Evolutionary conservation across 2,113 vertebrate genomes (phyloP), one percentile per base, ranked within the genome.

Genomic region (Psammodynastes pulverulentus): DNA sequence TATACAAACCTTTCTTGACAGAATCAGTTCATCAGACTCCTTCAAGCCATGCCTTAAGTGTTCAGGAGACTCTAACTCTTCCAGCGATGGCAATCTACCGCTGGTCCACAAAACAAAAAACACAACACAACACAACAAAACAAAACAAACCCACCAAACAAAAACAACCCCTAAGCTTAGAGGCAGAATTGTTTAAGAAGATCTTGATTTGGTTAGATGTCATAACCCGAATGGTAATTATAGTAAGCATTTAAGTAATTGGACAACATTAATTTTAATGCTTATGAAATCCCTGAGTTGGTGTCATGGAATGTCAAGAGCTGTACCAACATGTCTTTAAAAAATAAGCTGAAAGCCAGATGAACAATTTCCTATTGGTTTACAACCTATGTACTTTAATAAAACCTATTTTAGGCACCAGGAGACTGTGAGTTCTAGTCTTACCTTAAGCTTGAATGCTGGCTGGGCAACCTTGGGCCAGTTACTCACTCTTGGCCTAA

Each of bases 21-120:
- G 97, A 98, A 97, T 98, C 97, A 97, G 98, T 97, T 97, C 98
- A 98, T 93, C 91, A 94, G 92, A 94, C 92, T 96, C 96, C 98
- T 97, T 94, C 93, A 96, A 98, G 97, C 95, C 96, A 96, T 94
- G 94, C 97, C 96, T 92, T 94, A 95, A 97, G 96, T 94, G 86
- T 94, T 96, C 89, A 39, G 92, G 93, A 96, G 96, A 95, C 95
- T 97, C 94, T 94, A 95, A 95, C 95, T 96, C 96, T 95, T 95
- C 93, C 94, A 96, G 96, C 94, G 92, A 95, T 95, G 95, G 93
- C 95, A 95, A 95, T 96, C 94, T 94, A 95, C 89, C 1, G 26
- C 93, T 93, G 93, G 53, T 91, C 56, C 94, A 90, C 86, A 53
- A 8, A 88, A 17, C 45, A 45, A 58, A 58, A 58, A 26, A 26